Conservation (phyloP, 2,888 invertebrate species). For the Margaritifera margaritifera region DNA sequence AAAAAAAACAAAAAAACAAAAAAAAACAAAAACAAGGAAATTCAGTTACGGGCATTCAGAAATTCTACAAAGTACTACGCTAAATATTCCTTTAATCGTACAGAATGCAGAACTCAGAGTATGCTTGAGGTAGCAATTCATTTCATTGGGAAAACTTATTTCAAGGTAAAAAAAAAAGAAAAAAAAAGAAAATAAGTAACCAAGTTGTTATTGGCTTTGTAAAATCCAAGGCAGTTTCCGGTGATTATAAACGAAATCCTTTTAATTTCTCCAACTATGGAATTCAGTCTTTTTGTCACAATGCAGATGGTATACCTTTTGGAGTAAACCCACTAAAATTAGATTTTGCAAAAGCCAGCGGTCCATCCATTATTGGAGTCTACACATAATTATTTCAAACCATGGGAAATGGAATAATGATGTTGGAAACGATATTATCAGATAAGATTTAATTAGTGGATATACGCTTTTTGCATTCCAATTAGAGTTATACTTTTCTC, state of each 20-base stretch:
- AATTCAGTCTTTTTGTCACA: slow-evolving; percentile 11
- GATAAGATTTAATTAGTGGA: slow-evolving; percentile 6
- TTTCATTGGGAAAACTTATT: slow-evolving; percentile 23
- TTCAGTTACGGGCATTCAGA: too few species aligned
- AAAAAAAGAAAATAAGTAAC: too few species aligned
- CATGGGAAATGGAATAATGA: too few species aligned
- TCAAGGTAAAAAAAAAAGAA: slow-evolving; percentile 16
- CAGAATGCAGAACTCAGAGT: slow-evolving; percentile 13
- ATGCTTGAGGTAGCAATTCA: slow-evolving; percentile 7
- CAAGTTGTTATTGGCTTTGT: slow-evolving; percentile 17
- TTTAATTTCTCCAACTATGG: slow-evolving; percentile 19
- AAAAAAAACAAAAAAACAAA: too few species aligned
- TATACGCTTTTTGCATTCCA: slow-evolving; percentile 16
- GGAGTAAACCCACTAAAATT: slow-evolving; percentile 14
- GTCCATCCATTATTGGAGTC: neutral
- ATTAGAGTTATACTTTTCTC: slow-evolving; percentile 12
- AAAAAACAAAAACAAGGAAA: too few species aligned
- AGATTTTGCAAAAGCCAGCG: slow-evolving; percentile 6
- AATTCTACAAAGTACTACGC: slow-evolving; percentile 2
- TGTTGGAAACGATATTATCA: neutral
- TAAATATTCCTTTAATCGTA: slow-evolving; percentile 12
- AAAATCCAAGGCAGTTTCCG: slow-evolving; percentile 8
- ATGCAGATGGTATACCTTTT: slow-evolving; percentile 15
- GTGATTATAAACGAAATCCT: slow-evolving; percentile 14
- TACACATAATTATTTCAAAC: too few species aligned